Percentiles rank a stretch among this genome's conserved stretches.
phyloP scores from a whole-genome alignment of 2,797 vertebrate genomes.

The Alectoris magna region DNA sequence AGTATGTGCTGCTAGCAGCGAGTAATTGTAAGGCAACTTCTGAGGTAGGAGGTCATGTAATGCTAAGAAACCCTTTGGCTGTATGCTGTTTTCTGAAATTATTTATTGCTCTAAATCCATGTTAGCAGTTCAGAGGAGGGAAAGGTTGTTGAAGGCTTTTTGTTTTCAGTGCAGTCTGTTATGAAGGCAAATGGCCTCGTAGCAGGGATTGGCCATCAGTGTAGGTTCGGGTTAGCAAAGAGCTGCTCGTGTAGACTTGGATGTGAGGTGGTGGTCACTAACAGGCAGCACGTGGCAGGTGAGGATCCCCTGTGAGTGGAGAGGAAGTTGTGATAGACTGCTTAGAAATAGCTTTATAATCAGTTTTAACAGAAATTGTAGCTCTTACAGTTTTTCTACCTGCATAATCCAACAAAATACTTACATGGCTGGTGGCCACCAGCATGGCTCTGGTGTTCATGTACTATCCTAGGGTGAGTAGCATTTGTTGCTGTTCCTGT shows the following conservation, averaged over 20 bases:
- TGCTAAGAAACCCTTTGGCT: neutral
- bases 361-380: neutral
- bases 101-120: neutral
- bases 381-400: neutral
- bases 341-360: rapidly evolving
- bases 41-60: neutral
- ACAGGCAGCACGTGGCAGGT: rapidly evolving
- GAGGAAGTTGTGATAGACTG: rapidly evolving
- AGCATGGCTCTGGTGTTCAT: neutral
- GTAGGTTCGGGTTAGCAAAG: neutral
- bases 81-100: neutral
- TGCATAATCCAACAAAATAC: neutral
- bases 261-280: neutral
- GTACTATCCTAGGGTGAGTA: neutral
- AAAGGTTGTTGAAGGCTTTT: neutral
- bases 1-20: neutral
- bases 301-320: rapidly evolving
- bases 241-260: neutral
- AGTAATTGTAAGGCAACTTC: neutral
- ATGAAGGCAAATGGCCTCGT: rapidly evolving
- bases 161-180: neutral
- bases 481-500: neutral
- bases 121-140: neutral
- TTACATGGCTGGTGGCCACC: neutral
- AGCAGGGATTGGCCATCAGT: neutral